Conservation (phyloP, 2,113 vertebrate species). For the Theristicus caerulescens region DNA sequence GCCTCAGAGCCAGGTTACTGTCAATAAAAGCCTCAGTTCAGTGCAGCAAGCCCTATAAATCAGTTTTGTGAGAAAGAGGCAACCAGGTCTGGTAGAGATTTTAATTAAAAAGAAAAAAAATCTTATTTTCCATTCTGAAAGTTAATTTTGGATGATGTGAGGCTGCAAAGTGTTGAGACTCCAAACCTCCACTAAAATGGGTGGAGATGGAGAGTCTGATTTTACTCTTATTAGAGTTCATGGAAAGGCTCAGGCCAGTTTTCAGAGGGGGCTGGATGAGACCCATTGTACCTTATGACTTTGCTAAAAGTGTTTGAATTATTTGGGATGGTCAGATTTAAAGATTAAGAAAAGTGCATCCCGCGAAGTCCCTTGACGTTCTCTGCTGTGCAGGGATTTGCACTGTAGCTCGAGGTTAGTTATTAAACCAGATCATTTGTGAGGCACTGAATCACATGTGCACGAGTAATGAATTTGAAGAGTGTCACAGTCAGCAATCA, state of each 20-base stretch:
- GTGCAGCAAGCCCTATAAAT: background rate
- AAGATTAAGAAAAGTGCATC: background rate
- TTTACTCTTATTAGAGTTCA: background rate
- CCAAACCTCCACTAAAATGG: background rate
- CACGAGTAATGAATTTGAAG: background rate
- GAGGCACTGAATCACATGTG: background rate
- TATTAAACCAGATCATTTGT: background rate
- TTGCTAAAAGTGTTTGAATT: background rate
- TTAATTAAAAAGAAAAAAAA: background rate
- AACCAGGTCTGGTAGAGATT: background rate
- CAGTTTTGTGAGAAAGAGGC: background rate
- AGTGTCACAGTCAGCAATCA: background rate
- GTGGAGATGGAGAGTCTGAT: background rate
- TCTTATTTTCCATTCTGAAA: slow-evolving; percentile 1
- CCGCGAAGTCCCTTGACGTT: background rate
- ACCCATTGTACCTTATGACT: background rate
- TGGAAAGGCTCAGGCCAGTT: background rate
- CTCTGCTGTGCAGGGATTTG: background rate
- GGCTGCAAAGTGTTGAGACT: background rate
- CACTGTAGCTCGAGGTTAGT: background rate
- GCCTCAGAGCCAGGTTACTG: background rate
- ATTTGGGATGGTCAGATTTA: background rate
- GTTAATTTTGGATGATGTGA: background rate
- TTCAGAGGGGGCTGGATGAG: background rate
- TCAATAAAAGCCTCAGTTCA: background rate